Conservation (phyloP, 53 echinoderm and acorn worm genomes). For the Paracentrotus lividus region DNA sequence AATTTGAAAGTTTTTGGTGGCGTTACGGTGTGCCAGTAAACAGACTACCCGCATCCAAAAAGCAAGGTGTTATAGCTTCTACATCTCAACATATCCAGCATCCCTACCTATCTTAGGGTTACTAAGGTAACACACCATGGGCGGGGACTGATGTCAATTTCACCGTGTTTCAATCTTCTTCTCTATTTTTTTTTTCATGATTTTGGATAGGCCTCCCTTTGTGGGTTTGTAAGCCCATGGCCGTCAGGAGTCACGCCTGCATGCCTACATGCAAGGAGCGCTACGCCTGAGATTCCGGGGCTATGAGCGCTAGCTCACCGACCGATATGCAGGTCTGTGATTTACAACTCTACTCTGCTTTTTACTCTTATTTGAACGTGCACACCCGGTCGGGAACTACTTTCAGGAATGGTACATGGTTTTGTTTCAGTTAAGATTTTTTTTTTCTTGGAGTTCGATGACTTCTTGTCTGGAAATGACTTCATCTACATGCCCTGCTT, state of each 20-base stretch:
- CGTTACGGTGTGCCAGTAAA: background rate
- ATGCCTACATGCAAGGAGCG: constrained; percentile 56
- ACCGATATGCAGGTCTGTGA: background rate
- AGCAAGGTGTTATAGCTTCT: constrained; percentile 3
- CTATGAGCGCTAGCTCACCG: constrained; percentile 36
- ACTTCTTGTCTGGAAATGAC: constrained; percentile 60
- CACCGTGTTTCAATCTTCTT: constrained; percentile 15
- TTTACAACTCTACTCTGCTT: constrained; percentile 42
- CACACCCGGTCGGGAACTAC: background rate
- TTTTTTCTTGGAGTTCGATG: constrained; percentile 46
- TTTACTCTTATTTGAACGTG: background rate
- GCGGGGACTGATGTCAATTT: constrained; percentile 51
- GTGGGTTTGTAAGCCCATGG: constrained; percentile 37
- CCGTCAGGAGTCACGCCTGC: constrained; percentile 46
- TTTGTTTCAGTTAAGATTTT: constrained; percentile 51
- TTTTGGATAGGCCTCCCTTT: constrained; percentile 38
- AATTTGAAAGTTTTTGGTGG: constrained; percentile 17
- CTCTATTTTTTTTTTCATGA: constrained; percentile 40
- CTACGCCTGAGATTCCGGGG: constrained; percentile 63
- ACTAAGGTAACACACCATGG: constrained; percentile 49
- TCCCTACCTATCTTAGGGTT: constrained; percentile 19
- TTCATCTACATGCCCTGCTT: constrained; percentile 36
- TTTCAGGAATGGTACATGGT: constrained; percentile 57
- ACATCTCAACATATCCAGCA: background rate
- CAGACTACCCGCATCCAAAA: background rate